Percentiles rank a stretch among this genome's conserved stretches.
These are phyloP conservation scores for Leptobrachium leishanense DNA, from an alignment of 2,113 vertebrate genomes.

Conservation along the genomic window DNA sequence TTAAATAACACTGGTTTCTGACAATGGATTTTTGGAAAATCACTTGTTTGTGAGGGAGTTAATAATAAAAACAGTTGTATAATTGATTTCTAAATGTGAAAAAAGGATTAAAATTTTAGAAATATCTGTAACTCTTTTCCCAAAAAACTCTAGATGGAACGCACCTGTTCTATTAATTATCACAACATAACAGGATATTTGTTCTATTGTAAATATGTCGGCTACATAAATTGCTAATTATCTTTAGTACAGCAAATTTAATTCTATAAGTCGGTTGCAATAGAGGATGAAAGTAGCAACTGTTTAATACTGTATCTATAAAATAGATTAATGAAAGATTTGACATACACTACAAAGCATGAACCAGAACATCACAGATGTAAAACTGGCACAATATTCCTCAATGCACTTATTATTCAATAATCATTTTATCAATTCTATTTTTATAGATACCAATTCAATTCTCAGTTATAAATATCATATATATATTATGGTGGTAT, in stretches of 20 bases:
- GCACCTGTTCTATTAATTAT: slow-evolving; percentile 39
- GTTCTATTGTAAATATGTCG: slow-evolving; percentile 3
- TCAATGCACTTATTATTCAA: background rate
- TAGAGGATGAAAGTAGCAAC: slow-evolving; percentile 1
- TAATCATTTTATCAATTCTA: too few species aligned
- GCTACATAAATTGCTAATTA: slow-evolving; percentile 25
- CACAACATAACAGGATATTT: background rate
- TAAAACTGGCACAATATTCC: background rate
- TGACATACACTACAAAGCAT: slow-evolving; percentile 6
- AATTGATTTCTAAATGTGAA: background rate
- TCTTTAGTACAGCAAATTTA: slow-evolving; percentile 25
- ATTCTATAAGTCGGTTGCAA: slow-evolving; percentile 25
- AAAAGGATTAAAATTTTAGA: slow-evolving; percentile 7
- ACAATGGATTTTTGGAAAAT: too few species aligned
- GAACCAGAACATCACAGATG: background rate
- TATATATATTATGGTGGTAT: too few species aligned
- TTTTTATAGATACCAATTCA: too few species aligned
- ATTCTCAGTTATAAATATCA: too few species aligned
- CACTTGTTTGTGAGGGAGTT: too few species aligned
- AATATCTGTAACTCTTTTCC: background rate
- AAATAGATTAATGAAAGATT: slow-evolving; percentile 5
- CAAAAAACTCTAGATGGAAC: slow-evolving; percentile 6
- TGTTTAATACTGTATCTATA: background rate
- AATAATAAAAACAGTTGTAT: background rate
- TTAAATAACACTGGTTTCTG: too few species aligned